Evolutionary conservation across 2,888 invertebrate species (phyloP), one percentile per base, ranked within the genome.

Genomic region (Lampropteryx suffumata): DNA sequence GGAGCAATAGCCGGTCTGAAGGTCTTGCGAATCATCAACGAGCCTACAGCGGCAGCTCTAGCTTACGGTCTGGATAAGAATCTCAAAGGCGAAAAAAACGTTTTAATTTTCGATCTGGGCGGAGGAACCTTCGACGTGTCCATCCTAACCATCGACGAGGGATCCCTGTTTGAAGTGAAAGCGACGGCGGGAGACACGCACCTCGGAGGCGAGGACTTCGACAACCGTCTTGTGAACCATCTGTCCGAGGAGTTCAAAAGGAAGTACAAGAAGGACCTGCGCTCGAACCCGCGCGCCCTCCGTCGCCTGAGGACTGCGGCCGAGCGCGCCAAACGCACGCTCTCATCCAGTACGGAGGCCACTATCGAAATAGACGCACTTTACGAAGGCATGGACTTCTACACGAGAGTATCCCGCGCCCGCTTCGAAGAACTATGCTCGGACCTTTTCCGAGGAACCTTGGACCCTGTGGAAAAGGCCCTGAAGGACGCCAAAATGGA

Each of bases 51-150:
- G 0, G 95, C 95, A 17, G 95, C 95, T 9, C 80, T 95, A 59
- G 95, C 95, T 32, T 95, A 96, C 68, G 96, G 96, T 7, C 80
- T 94, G 36, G 93, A 94, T 65, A 94, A 94, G 69, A 93, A 93
- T 65, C 81, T 93, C n/a, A 92, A 92, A 69, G 93, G 94, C 5
- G 93, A 94, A 71, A 92, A 92, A 51, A 94, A 93, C 69, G 92
- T 94, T 2, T 74, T 94, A 32, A 94, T 94, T 63, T 94, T 94
- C 64, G 94, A 94, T 79, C 84, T 94, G 62, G 89, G 89, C 21
- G 96, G 96, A 60, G 96, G 96, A 36, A 96, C 96, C 39, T 97
- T 97, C 76, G 96, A 97, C 86, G 96, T 97, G 1, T 97, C 96
- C 40, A 94, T 97, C 60, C 84, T 97, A 28, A 93, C 95, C 36